Evolutionary conservation across 2,797 vertebrate species (phyloP), one percentile per base, ranked within the genome.

Genomic region (Loriculus beryllinus): DNA sequence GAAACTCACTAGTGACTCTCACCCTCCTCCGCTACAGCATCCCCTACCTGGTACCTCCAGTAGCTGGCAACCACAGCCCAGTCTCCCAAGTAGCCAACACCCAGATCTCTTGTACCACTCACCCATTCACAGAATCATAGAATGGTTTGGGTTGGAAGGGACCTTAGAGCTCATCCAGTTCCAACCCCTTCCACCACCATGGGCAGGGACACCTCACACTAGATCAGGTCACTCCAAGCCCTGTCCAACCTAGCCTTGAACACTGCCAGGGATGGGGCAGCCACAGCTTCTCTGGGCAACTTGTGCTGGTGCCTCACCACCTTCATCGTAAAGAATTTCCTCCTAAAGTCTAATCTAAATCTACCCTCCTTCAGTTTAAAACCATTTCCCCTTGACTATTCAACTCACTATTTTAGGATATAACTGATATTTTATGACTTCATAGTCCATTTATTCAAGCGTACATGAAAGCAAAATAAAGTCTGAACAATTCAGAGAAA

Each of bases 11-110:
- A 16, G 21, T 22, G 22, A n/a, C 10, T 59, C 19, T 72, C 59
- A 48, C 5, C 8, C 4, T 31, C 7, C 10, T 5, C 3, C 0
- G 0, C 10, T 80, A 8, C 60, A 60, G 45, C 37, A 54, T 7
- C 15, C 16, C 20, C 5, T 15, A 47, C 7, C 14, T 7, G 1
- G 0, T 28, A 64, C 42, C 20, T 65, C 52, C 43, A 68, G 59
- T 23, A 80, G 23, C 3, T 57, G 15, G 35, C 42, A 90, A 15
- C n/a, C 60, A 70, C 3, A 83, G 56, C 40, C 51, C 37, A 59
- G 20, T 45, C 20, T 78, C 60, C 33, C 69, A 51, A 37, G 31
- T 43, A 83, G 26, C 19, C 39, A 67, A 51, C 22, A 74, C 4
- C 2, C 25, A 67, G 51, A 67, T 21, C 10, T 78, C 33, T 16